These are phyloP conservation scores for Palaemon carinicauda DNA, from an alignment of 1,140 invertebrate genomes.

Conservation along the genomic window DNA sequence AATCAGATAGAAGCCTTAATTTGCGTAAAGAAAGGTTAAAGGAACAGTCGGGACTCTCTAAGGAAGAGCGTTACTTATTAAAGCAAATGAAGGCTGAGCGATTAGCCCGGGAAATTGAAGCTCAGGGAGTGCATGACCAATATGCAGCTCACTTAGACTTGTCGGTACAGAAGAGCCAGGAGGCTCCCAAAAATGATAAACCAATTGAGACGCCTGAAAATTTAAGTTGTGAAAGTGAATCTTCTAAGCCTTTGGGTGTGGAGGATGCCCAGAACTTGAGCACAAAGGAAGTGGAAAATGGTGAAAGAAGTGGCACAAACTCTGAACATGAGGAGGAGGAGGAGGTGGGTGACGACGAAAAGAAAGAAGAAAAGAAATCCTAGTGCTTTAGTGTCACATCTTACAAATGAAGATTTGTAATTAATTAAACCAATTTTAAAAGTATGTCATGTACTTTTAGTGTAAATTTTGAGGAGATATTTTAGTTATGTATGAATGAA, in stretches of 20 bases:
- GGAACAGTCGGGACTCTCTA: conserved; percentile 55
- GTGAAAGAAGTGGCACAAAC: conserved; percentile 29
- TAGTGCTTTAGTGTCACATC: conserved; percentile 28
- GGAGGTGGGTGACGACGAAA: background rate
- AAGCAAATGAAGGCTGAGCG: conserved; percentile 59
- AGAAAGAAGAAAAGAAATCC: conserved; percentile 3
- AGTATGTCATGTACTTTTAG: conserved; percentile 30
- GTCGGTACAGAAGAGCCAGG: background rate
- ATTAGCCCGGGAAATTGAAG: conserved; percentile 48
- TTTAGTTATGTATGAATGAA: conserved; percentile 49
- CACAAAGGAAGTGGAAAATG: conserved; percentile 49
- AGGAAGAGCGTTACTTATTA: conserved; percentile 57
- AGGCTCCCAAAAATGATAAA: background rate
- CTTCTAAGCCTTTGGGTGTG: background rate
- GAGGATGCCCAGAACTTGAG: conserved; percentile 37
- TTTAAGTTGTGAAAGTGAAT: conserved; percentile 27
- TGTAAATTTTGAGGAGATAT: conserved; percentile 34
- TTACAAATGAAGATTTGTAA: background rate
- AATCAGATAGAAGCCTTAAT: conserved; percentile 10
- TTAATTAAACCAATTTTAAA: conserved; percentile 7
- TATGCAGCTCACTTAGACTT: conserved; percentile 10
- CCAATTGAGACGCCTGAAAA: conserved; percentile 39
- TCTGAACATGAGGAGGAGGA: conserved; percentile 32
- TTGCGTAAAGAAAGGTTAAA: conserved; percentile 48
- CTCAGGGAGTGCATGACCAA: conserved; percentile 21